phyloP scores from a whole-genome alignment of 2,113 vertebrate species.

The Lepisosteus osseus region DNA sequence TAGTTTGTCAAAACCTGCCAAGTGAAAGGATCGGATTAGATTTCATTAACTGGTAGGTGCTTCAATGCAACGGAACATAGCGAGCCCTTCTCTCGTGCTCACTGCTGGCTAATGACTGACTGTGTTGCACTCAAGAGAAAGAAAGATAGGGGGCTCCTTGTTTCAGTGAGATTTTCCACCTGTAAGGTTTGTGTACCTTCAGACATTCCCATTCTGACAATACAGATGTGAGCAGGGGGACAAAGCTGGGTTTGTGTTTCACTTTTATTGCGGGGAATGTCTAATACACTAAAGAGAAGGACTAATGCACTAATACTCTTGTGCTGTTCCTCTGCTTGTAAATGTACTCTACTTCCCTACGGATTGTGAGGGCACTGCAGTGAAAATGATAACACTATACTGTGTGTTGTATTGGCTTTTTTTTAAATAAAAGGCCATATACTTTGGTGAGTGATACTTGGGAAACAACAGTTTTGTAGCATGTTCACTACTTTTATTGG shows the following conservation, averaged over 20 bases:
- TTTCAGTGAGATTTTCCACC: not conserved
- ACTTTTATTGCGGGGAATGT: not conserved
- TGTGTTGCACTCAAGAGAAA: not conserved
- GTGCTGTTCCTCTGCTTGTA: too few species aligned
- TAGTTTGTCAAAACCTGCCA: slow-evolving; percentile 43
- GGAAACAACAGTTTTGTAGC: too few species aligned
- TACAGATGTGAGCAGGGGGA: not conserved
- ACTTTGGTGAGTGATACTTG: too few species aligned
- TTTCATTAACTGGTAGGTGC: slow-evolving; percentile 37
- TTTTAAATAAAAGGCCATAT: too few species aligned
- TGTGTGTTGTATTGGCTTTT: too few species aligned
- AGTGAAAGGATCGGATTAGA: slow-evolving; percentile 44
- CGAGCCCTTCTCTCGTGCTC: not conserved
- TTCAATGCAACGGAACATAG: slow-evolving; percentile 33
- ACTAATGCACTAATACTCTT: not conserved
- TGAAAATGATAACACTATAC: too few species aligned
- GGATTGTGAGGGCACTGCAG: too few species aligned
- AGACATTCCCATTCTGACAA: not conserved
- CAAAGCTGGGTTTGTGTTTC: not conserved
- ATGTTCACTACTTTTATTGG: too few species aligned
- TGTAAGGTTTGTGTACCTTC: not conserved
- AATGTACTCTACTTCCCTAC: too few species aligned
- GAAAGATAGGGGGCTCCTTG: not conserved
- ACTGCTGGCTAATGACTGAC: slow-evolving; percentile 3
- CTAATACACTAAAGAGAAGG: not conserved